These are phyloP conservation scores for Petrocephalus schoutedeni DNA, from an alignment of 2,797 vertebrate species.

Conservation along the genomic window DNA sequence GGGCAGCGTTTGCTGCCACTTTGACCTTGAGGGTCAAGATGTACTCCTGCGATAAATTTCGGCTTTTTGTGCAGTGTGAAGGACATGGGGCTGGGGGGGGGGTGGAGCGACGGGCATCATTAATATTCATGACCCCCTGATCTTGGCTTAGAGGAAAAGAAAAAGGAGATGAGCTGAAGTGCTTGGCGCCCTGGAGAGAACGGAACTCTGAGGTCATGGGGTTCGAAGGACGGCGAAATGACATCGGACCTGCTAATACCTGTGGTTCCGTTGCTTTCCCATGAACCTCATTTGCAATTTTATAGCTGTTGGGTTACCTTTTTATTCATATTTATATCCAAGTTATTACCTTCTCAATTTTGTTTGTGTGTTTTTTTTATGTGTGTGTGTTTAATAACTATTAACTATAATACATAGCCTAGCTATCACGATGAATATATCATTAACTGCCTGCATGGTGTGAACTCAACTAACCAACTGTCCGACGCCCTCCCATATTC, in stretches of 20 bases:
- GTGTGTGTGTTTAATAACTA: not conserved
- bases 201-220: not conserved
- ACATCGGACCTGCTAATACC: not conserved
- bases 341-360: not conserved
- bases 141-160: not conserved
- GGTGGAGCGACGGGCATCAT: not conserved
- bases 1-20: not conserved
- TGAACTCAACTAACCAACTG: not conserved
- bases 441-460: not conserved
- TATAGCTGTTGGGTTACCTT: not conserved
- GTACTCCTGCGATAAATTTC: not conserved
- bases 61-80: not conserved
- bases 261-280: not conserved
- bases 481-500: not conserved
- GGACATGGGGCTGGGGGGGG: not conserved
- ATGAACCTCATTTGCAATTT: not conserved
- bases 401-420: not conserved
- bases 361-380: not conserved
- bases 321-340: too few relatives aligned
- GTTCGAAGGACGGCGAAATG: not conserved
- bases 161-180: not conserved
- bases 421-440: not conserved
- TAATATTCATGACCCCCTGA: conserved; percentile 4
- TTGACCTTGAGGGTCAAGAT: conserved; percentile 2
- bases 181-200: not conserved